A percentile compares a stretch with the other conserved stretches of the same genome.
These are phyloP conservation scores for Grus americana DNA, from an alignment of 2,113 vertebrate genomes.

Conservation along the genomic window DNA sequence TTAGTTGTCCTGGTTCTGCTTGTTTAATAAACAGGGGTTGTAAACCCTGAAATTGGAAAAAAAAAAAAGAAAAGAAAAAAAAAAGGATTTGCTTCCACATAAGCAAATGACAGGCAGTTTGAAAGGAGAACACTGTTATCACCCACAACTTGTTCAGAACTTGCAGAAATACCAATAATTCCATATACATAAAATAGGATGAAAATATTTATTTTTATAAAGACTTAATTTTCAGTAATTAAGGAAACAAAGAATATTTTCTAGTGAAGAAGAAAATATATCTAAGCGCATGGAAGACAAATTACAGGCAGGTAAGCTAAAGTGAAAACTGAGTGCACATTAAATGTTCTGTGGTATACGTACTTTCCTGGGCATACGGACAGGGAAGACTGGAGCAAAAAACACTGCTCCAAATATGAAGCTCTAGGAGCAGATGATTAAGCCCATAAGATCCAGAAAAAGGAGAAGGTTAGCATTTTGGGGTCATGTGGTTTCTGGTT, in stretches of 20 bases:
- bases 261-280: not conserved
- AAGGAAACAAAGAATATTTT: not conserved
- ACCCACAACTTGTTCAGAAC: not conserved
- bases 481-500: not conserved
- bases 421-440: not conserved
- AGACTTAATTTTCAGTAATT: not conserved
- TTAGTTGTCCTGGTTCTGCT: not conserved
- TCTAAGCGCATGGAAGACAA: not conserved
- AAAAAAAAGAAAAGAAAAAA: not conserved
- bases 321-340: not conserved
- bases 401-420: not conserved
- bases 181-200: not conserved
- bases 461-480: not conserved
- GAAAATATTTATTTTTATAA: not conserved
- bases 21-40: not conserved
- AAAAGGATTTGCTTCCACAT: rapidly evolving
- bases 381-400: not conserved
- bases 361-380: not conserved
- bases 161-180: not conserved
- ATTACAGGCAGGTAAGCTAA: not conserved
- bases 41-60: not conserved
- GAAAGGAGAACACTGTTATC: not conserved
- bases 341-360: not conserved
- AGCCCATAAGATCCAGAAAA: not conserved
- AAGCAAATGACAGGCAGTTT: not conserved